Evolutionary conservation across 2,888 invertebrate genomes (phyloP).

Genomic region (Melipona beecheii): DNA sequence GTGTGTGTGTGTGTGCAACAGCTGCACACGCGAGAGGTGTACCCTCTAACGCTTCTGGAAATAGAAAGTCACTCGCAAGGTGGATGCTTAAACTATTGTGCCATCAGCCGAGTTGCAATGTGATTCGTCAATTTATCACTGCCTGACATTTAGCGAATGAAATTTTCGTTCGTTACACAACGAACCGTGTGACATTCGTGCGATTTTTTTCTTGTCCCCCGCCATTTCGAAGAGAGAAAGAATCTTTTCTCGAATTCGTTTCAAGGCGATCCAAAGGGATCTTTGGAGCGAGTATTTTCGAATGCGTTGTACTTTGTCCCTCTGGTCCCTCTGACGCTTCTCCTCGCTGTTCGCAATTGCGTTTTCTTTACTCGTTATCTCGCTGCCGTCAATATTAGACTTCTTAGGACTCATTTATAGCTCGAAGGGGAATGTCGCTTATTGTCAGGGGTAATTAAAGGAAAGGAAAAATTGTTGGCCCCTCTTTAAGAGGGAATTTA

Average conservation of each 20-base stretch:
- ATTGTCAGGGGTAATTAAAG: too few species aligned
- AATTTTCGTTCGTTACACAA: constrained; percentile 18
- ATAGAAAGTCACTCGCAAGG: constrained; percentile 63
- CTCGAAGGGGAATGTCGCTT: not conserved
- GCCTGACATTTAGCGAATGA: constrained; percentile 16
- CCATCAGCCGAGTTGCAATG: constrained; percentile 23
- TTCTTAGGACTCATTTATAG: not conserved
- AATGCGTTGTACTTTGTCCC: constrained; percentile 50
- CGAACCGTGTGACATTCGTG: too few species aligned
- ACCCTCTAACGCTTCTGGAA: constrained; percentile 59
- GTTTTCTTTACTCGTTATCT: constrained; percentile 33
- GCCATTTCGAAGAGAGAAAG: too few species aligned
- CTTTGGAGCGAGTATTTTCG: constrained; percentile 19
- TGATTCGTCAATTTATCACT: constrained; percentile 20
- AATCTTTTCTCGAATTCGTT: not conserved
- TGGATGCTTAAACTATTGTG: constrained; percentile 50
- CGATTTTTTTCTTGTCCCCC: not conserved
- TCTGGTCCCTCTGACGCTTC: constrained; percentile 32
- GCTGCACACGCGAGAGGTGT: constrained; percentile 40
- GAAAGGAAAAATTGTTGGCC: not conserved
- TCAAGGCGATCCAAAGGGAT: not conserved
- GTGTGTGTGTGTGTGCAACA: constrained; percentile 54
- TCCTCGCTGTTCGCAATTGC: constrained; percentile 44
- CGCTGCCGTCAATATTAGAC: not conserved
- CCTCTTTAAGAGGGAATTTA: not conserved